Base-by-base conservation (phyloP, 2,113 vertebrate genomes). In the Thermophis baileyi region DNA sequence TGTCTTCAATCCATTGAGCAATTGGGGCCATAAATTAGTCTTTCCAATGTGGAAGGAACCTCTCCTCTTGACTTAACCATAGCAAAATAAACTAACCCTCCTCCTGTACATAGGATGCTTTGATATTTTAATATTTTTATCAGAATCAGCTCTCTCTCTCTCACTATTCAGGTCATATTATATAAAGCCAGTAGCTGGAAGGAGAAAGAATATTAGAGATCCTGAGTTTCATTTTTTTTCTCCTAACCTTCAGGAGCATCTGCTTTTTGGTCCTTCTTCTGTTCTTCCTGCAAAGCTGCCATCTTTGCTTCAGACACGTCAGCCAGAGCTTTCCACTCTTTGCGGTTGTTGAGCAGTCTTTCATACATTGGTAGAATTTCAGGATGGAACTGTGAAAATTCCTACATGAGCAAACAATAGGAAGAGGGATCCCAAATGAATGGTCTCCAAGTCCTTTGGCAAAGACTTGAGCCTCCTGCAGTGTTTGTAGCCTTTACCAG, bases 321-420 rank as follows among this genome's bases (percentile, higher is more conserved):
- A 85, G 98, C 98, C 94, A 98, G 98, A 0, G 97, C 97, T 93
- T 99, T 99, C 99, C 99, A 99, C 93, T 99, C 98, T 50, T 98
- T 99, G 94, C 98, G 98, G 97, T 99, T 99, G 96, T 99, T 99
- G 57, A 98, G 95, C 92, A 99, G 97, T 30, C 99, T 98, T 27
- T 99, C 98, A 6, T 98, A 97, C 99, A 99, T 99, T 51, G 99
- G 99, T 95, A 98, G 97, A 95, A 99, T 99, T 97, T 98, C 98
- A 20, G 98, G 98, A 0, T 99, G 99, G 96, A 99, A 99, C 85
- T 99, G 98, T 74, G 99, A 98, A 91, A 99, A 99, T 96, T 99
- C 99, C 99, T 99, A 93, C 90, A 40, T 49, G 95, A 94, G 93
- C 27, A 94, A 24, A 90, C 0, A 25, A 57, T 35, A 87, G 47